Conservation (phyloP, 1,140 invertebrate genomes). For the Cryptotermes secundus region DNA sequence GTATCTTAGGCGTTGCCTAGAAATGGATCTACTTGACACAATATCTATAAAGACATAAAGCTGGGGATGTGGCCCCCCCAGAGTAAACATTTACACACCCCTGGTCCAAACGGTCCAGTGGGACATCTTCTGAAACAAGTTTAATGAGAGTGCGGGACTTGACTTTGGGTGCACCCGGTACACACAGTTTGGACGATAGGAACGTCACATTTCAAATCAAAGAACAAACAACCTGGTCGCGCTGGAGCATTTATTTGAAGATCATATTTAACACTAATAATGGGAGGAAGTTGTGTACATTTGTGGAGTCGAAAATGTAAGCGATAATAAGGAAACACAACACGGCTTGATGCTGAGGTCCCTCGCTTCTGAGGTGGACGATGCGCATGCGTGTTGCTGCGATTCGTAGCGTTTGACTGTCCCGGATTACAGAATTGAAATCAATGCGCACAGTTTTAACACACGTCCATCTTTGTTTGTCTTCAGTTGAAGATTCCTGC, state of each 20-base stretch:
- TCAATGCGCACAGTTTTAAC: neutral
- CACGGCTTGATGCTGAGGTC: neutral
- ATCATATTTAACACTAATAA: conserved; percentile 8
- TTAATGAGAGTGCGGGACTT: neutral
- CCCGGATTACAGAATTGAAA: conserved; percentile 11
- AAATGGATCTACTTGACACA: no score
- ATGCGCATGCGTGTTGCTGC: neutral
- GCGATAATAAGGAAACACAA: neutral
- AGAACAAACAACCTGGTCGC: conserved; percentile 14
- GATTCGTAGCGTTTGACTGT: neutral
- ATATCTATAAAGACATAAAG: no score
- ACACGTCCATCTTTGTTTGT: no score
- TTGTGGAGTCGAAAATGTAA: neutral
- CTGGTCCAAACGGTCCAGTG: no score
- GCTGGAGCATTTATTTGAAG: conserved; percentile 8
- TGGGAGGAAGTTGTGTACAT: conserved; percentile 2
- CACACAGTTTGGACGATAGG: neutral
- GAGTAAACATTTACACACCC: no score
- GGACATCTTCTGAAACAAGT: no score
- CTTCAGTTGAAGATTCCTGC: no score
- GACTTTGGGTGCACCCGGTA: neutral
- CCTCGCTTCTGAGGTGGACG: neutral
- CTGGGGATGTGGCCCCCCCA: no score
- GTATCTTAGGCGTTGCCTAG: no score
- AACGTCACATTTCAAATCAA: neutral